Conservation (phyloP, 1,140 invertebrate genomes). For the Zaprionus tsacasi region DNA sequence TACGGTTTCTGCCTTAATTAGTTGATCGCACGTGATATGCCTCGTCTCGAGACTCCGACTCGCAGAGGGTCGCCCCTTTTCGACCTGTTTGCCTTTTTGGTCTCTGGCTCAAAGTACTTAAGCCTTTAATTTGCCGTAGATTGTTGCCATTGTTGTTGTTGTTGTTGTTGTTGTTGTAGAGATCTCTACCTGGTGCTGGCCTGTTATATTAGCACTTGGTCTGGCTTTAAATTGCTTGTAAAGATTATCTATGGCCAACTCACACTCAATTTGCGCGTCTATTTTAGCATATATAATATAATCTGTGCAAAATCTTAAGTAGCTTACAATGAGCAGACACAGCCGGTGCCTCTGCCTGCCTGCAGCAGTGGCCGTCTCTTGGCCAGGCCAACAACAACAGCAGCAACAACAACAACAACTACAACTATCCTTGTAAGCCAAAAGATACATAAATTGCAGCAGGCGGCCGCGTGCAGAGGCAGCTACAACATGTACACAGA, state of each 20-base stretch:
- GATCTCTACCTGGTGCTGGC: constrained; percentile 42
- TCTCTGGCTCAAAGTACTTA: constrained; percentile 36
- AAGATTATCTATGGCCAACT: constrained; percentile 82
- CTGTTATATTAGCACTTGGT: constrained; percentile 81
- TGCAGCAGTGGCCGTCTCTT: background rate
- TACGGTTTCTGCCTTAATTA: constrained; percentile 77
- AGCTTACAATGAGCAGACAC: constrained; percentile 73
- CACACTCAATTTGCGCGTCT: constrained; percentile 81
- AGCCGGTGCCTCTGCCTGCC: constrained; percentile 1
- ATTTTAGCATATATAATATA: constrained; percentile 77
- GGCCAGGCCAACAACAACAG: constrained; percentile 47
- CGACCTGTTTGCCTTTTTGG: constrained; percentile 23
- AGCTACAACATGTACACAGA: constrained; percentile 8
- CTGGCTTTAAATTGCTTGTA: constrained; percentile 81
- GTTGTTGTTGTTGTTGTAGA: constrained; percentile 15
- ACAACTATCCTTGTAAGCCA: constrained; percentile 73
- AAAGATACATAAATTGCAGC: constrained; percentile 82
- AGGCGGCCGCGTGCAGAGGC: constrained; percentile 53
- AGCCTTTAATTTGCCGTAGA: constrained; percentile 46
- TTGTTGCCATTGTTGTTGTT: constrained; percentile 33
- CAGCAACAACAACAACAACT: constrained; percentile 51
- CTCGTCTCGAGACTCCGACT: constrained; percentile 3
- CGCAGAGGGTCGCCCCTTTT: constrained; percentile 25
- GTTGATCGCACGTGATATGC: constrained; percentile 79
- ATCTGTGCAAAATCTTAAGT: constrained; percentile 82